phyloP scores from a whole-genome alignment of 2,797 vertebrate species.

The Triplophysa bombifrons region DNA sequence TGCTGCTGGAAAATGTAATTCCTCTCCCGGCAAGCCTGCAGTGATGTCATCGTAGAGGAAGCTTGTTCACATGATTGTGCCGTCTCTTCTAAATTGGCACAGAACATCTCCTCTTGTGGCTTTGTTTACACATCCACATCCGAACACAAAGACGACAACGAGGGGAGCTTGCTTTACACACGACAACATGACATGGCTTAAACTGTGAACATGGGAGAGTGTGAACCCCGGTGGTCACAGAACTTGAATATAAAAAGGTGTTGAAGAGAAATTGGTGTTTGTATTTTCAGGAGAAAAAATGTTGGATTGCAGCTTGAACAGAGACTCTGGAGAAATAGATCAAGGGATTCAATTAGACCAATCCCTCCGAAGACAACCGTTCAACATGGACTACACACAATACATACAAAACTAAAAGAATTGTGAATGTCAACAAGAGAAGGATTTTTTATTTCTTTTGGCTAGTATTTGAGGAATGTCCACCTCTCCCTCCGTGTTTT shows the following conservation, averaged over 20 bases:
- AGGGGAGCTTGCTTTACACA: not conserved
- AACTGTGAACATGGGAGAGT: not conserved
- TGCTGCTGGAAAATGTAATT: constrained; percentile 12
- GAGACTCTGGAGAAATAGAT: not conserved
- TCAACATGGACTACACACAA: not conserved
- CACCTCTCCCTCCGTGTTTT: not conserved
- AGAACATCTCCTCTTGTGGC: not conserved
- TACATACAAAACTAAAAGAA: constrained; percentile 35
- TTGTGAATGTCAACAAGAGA: constrained; percentile 44
- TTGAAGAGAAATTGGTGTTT: constrained; percentile 6
- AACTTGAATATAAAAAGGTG: constrained; percentile 4
- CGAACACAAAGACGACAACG: constrained; percentile 10
- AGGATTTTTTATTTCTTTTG: constrained; percentile 38
- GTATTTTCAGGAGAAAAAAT: not conserved
- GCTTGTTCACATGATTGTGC: constrained; percentile 28
- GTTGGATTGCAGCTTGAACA: not conserved
- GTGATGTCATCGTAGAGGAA: constrained; percentile 37
- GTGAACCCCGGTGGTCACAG: constrained; percentile 1
- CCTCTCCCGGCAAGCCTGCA: constrained; percentile 20
- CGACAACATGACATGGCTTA: constrained; percentile 22
- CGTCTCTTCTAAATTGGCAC: constrained; percentile 19
- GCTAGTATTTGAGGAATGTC: constrained; percentile 26
- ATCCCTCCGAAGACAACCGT: too few relatives aligned
- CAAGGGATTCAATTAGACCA: not conserved
- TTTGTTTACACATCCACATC: constrained; percentile 28